Conservation (phyloP, 2,888 invertebrate genomes). For the Stramonita haemastoma region DNA sequence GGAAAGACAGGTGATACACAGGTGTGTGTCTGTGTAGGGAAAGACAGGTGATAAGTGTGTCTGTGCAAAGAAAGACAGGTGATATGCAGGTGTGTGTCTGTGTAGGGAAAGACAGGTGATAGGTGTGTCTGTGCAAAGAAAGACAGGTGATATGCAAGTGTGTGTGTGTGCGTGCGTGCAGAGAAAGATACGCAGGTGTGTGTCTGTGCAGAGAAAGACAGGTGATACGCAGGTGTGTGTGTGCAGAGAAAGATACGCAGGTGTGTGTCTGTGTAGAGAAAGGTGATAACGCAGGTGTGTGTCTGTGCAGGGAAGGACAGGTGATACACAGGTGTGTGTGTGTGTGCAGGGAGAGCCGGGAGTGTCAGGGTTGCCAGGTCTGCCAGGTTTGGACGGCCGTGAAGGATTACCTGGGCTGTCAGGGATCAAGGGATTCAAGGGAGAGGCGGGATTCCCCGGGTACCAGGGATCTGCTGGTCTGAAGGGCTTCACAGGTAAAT, state of each 20-base stretch:
- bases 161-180: neutral
- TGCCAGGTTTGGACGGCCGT: conserved; percentile 55
- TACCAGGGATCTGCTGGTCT: conserved; percentile 40
- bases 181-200: too few species aligned
- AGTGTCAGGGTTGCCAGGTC: conserved; percentile 79
- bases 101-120: neutral
- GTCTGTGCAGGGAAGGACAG: neutral
- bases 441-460: conserved; percentile 49
- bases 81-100: neutral
- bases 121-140: neutral
- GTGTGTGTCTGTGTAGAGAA: too few species aligned
- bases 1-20: too few species aligned
- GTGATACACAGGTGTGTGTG: neutral
- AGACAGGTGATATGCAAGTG: neutral
- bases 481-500: conserved; percentile 47
- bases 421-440: conserved; percentile 47
- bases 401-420: conserved; percentile 79
- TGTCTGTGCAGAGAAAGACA: neutral
- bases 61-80: neutral
- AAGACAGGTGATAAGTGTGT: neutral
- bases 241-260: too few species aligned
- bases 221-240: neutral
- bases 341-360: conserved; percentile 56
- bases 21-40: too few species aligned
- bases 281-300: neutral